Percentiles rank a stretch among this genome's conserved stretches.
These are phyloP conservation scores for Sesamia nonagrioides DNA, from an alignment of 1,140 invertebrate species.

Conservation along the genomic window DNA sequence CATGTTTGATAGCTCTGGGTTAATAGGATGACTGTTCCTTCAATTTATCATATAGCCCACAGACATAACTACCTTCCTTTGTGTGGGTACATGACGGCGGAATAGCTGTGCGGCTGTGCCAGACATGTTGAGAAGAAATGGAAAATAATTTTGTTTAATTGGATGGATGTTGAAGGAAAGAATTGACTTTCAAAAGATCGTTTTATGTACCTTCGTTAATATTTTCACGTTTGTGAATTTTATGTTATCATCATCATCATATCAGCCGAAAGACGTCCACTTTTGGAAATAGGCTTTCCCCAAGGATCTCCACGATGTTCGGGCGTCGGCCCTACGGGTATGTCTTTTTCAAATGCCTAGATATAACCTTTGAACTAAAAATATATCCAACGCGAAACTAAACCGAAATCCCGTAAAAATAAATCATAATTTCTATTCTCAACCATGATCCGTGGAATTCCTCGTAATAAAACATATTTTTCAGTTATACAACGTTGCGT, in stretches of 20 bases:
- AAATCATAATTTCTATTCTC: not conserved
- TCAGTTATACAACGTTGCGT: conserved; percentile 29
- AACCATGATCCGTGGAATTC: not conserved
- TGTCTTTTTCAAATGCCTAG: not conserved
- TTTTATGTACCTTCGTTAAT: no score
- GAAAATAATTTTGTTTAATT: not conserved
- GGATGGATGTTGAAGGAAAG: no score
- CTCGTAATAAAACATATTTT: conserved; percentile 22
- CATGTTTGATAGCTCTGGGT: conserved; percentile 9
- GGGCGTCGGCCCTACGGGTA: no score
- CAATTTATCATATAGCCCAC: conserved; percentile 14
- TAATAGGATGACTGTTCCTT: conserved; percentile 14
- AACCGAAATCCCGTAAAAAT: not conserved
- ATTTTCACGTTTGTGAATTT: no score
- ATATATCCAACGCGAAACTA: not conserved
- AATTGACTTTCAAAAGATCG: no score
- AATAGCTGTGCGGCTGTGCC: not conserved
- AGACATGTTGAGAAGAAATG: conserved; percentile 1
- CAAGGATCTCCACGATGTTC: no score
- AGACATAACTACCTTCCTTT: conserved; percentile 17
- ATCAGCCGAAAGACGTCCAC: no score
- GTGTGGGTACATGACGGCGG: not conserved
- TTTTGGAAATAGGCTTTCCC: no score
- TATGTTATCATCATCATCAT: no score
- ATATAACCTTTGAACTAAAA: not conserved